A percentile compares a stretch with the other conserved stretches of the same genome.
Evolutionary conservation across 2,113 vertebrate genomes (phyloP).

Genomic region (Etia nguti): DNA sequence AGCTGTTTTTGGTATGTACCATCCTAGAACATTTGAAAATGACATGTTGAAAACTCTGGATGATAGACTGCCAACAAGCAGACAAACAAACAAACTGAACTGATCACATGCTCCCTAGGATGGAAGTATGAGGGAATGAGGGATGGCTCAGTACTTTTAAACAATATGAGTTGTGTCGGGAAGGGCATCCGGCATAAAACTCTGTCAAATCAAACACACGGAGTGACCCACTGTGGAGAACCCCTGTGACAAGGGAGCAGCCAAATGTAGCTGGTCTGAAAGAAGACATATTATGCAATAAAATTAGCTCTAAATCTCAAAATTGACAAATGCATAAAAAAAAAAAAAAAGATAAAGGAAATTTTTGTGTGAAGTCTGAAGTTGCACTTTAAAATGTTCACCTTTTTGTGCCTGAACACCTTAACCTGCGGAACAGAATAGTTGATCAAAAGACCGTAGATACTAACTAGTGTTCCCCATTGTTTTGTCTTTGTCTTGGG

Average conservation of each 20-base stretch:
- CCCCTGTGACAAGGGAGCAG: not conserved
- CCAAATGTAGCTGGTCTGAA: not conserved
- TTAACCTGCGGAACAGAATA: not conserved
- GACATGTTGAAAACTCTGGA: not conserved
- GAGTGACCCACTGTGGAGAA: not conserved
- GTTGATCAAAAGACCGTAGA: not conserved
- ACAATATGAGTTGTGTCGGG: not conserved
- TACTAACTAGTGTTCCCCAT: not conserved
- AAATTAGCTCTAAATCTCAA: not conserved
- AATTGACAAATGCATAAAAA: no score
- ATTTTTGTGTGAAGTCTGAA: rapidly evolving
- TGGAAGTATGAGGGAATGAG: not conserved
- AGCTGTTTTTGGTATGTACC: not conserved
- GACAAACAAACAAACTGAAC: not conserved
- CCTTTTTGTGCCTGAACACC: not conserved
- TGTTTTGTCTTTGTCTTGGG: not conserved
- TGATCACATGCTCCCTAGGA: not conserved
- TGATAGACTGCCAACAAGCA: not conserved
- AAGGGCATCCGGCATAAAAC: not conserved
- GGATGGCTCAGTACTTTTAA: not conserved
- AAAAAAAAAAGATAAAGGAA: no score
- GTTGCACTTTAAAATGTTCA: not conserved
- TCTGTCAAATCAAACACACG: not conserved
- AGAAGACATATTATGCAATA: not conserved
- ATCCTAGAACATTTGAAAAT: not conserved